Conservation (phyloP, 2,797 vertebrate genomes). For the Tympanoctomys barrerae region DNA sequence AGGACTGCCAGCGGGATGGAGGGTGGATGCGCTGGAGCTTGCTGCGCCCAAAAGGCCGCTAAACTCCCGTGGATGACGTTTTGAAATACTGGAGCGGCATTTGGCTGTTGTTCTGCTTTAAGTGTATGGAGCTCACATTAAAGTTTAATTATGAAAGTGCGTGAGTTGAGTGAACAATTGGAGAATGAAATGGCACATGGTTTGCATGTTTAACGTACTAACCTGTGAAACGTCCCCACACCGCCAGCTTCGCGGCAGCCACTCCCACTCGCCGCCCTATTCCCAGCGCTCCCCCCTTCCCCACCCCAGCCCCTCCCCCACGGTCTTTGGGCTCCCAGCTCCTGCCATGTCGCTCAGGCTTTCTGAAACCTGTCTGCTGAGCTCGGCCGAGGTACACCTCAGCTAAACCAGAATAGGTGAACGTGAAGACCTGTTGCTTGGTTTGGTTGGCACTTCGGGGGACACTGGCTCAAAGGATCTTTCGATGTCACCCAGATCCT, state of each 20-base stretch:
- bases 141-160: constrained; percentile 50
- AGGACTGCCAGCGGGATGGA: constrained; percentile 33
- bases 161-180: constrained; percentile 63
- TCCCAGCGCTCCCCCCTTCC: neutral
- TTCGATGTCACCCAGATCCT: constrained; percentile 81
- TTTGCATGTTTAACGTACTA: constrained; percentile 78
- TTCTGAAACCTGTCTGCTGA: constrained; percentile 62
- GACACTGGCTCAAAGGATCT: constrained; percentile 71
- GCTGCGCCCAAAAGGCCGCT: constrained; percentile 61
- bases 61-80: neutral
- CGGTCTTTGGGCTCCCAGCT: neutral
- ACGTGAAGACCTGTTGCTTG: constrained; percentile 54
- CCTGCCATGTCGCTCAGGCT: constrained; percentile 56
- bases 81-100: constrained; percentile 57
- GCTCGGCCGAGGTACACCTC: constrained; percentile 18
- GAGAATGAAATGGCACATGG: constrained; percentile 70
- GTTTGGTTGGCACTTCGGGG: constrained; percentile 76
- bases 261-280: neutral
- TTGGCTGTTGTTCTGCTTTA: constrained; percentile 74
- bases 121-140: constrained; percentile 44
- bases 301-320: neutral
- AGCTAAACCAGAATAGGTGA: neutral
- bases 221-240: constrained; percentile 41
- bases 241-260: constrained; percentile 35
- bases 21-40: constrained; percentile 19